Conservation (phyloP, 2,113 vertebrate genomes). For the Alexandromys fortis region DNA sequence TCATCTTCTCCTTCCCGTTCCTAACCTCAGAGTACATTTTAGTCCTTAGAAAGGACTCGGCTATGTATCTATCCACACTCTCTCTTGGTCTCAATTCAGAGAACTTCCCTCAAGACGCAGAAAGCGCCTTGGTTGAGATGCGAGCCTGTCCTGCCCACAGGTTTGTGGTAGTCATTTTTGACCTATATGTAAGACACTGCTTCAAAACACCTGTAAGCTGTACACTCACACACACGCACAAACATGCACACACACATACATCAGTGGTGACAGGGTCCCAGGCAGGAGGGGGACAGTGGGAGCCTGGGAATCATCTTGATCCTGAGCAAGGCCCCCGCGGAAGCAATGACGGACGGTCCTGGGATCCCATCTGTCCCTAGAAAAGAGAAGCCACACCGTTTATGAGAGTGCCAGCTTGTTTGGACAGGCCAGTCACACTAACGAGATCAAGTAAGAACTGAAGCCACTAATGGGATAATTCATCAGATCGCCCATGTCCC, state of each 20-base stretch:
- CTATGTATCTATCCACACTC: not conserved
- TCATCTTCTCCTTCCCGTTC: not conserved
- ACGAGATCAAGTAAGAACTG: conserved; percentile 56
- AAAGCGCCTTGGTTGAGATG: not conserved
- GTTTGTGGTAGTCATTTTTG: not conserved
- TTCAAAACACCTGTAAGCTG: not conserved
- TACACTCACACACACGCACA: not conserved
- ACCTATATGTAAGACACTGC: not conserved
- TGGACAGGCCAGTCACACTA: conserved; percentile 31
- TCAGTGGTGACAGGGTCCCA: not conserved
- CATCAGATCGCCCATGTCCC: conserved; percentile 11
- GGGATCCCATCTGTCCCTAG: not conserved
- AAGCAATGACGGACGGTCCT: not conserved
- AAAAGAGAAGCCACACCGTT: not conserved
- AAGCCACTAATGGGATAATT: conserved; percentile 31
- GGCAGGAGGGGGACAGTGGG: not conserved
- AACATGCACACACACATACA: not conserved
- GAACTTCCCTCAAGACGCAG: not conserved
- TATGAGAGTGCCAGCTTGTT: conserved; percentile 17
- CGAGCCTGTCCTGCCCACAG: not conserved
- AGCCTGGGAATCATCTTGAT: not conserved
- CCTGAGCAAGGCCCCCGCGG: conserved; percentile 10
- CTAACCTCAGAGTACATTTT: not conserved
- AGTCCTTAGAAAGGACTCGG: not conserved
- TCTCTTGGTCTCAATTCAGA: not conserved